These are phyloP conservation scores for Sturnus vulgaris DNA, from an alignment of 2,113 vertebrate species.

Conservation along the genomic window DNA sequence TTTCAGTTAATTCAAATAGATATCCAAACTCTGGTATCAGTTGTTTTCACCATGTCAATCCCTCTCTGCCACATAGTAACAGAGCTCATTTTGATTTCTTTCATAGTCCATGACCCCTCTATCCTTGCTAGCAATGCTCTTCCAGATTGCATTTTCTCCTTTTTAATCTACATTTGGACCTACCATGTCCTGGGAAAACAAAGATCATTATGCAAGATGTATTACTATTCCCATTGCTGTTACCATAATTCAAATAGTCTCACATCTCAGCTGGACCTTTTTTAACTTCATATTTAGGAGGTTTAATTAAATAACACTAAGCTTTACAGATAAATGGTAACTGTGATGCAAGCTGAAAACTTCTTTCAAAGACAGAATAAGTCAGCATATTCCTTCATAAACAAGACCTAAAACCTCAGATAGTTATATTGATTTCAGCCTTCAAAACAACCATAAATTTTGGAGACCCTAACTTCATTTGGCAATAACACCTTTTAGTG, in stretches of 20 bases:
- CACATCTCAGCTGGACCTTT: not conserved
- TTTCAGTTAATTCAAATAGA: not conserved
- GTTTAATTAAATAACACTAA: not conserved
- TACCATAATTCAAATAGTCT: not conserved
- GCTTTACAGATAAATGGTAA: not conserved
- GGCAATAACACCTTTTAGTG: not conserved
- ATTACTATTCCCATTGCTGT: not conserved
- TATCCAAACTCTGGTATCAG: not conserved
- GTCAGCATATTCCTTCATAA: not conserved
- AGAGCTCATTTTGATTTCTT: not conserved
- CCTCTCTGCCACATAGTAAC: accelerated
- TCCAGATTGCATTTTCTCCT: not conserved
- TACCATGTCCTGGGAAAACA: not conserved
- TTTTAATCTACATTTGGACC: not conserved
- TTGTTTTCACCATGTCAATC: not conserved
- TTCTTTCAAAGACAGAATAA: not conserved
- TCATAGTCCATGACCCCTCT: not conserved
- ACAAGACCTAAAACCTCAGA: not conserved
- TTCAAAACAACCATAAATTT: not conserved
- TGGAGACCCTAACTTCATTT: not conserved
- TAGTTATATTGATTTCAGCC: not conserved
- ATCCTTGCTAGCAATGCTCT: not conserved
- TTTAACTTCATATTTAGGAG: not conserved
- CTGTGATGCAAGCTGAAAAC: not conserved
- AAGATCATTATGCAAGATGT: not conserved